These are phyloP conservation scores for Dichetophora obliterata DNA, from an alignment of 2,888 invertebrate genomes.

Conservation along the genomic window DNA sequence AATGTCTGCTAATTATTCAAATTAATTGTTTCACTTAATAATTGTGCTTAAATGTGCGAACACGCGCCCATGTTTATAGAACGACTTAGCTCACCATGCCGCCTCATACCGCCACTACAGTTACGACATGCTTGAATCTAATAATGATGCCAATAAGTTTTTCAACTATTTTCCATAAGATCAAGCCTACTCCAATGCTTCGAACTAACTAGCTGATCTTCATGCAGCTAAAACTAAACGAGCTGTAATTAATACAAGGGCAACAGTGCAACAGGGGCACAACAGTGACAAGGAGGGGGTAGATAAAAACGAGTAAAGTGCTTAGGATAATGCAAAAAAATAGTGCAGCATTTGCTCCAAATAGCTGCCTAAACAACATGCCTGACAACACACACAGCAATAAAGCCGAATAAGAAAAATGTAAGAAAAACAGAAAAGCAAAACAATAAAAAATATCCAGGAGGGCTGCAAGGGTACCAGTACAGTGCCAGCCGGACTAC, in stretches of 20 bases:
- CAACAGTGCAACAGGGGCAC: not conserved
- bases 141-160: conserved; percentile 29
- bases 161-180: not conserved
- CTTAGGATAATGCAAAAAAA: conserved; percentile 8
- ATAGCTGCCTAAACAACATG: conserved; percentile 13
- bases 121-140: conserved; percentile 29
- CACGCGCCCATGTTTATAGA: conserved; percentile 48
- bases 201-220: conserved; percentile 1
- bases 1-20: conserved; percentile 61
- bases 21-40: conserved; percentile 59
- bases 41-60: conserved; percentile 56
- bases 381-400: not conserved
- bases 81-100: conserved; percentile 25
- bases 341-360: conserved; percentile 30
- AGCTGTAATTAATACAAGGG: conserved; percentile 39
- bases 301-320: not conserved
- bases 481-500: conserved; percentile 13
- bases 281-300: too few species aligned
- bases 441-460: not conserved
- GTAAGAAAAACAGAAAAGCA: not conserved
- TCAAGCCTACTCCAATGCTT: not conserved
- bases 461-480: conserved; percentile 10
- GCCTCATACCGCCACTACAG: not conserved
- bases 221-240: conserved; percentile 38
- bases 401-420: conserved; percentile 2